Conservation (phyloP, 2,888 invertebrate species). For the Fissipunctia ypsillon region DNA sequence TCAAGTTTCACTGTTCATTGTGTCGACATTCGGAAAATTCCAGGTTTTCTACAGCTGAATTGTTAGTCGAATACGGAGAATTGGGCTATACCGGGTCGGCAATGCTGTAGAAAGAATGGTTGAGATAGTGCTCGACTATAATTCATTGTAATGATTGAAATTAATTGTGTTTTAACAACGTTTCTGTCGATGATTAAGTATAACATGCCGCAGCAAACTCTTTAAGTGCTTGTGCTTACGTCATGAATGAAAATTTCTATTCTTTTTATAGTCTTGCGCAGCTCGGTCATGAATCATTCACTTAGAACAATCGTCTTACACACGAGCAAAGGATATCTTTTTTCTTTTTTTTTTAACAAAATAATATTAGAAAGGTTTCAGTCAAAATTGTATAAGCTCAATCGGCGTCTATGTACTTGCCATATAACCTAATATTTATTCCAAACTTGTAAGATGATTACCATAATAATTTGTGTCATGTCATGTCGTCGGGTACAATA, state of each 20-base stretch:
- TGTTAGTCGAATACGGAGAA: not conserved
- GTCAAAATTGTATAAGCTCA: constrained; percentile 46
- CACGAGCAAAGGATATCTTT: constrained; percentile 45
- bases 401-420: constrained; percentile 29
- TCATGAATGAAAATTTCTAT: constrained; percentile 31
- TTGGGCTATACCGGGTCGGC: not conserved
- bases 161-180: constrained; percentile 5
- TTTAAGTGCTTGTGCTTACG: constrained; percentile 34
- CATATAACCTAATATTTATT: constrained; percentile 56
- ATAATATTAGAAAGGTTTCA: constrained; percentile 50
- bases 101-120: not conserved
- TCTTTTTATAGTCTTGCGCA: constrained; percentile 39
- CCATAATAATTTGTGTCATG: constrained; percentile 74
- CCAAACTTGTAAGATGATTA: constrained; percentile 64
- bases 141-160: constrained; percentile 8
- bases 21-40: constrained; percentile 18
- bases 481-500: constrained; percentile 68
- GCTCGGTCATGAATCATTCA: constrained; percentile 36
- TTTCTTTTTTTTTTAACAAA: no score
- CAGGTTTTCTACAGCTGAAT: constrained; percentile 4
- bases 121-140: not conserved
- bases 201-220: constrained; percentile 27
- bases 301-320: constrained; percentile 33
- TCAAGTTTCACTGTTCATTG: constrained; percentile 41
- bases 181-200: constrained; percentile 19